Conservation (phyloP, 2,888 invertebrate species). For the Vandiemenella viatica region DNA sequence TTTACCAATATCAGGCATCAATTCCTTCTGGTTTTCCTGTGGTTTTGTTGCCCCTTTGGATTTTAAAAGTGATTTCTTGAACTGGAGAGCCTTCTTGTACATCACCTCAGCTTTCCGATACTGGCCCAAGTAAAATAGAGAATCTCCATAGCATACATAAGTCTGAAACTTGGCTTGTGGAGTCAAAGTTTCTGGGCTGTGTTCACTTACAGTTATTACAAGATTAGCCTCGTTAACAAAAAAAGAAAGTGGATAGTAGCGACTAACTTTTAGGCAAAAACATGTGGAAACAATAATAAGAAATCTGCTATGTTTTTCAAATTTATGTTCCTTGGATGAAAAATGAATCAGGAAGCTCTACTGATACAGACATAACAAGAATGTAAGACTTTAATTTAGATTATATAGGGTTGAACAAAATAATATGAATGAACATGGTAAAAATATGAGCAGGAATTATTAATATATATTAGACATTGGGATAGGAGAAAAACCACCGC, state of each 20-base stretch:
- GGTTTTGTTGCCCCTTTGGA: constrained; percentile 38
- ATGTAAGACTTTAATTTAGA: too few relatives aligned
- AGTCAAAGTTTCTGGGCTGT: constrained; percentile 42
- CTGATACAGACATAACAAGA: too few relatives aligned
- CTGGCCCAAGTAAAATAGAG: constrained; percentile 47
- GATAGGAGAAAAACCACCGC: too few relatives aligned
- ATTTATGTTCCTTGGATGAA: not conserved
- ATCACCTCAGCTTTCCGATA: constrained; percentile 52
- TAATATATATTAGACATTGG: too few relatives aligned
- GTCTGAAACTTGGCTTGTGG: constrained; percentile 50
- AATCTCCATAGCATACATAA: constrained; percentile 51
- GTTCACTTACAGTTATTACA: constrained; percentile 45
- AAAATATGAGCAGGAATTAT: too few relatives aligned
- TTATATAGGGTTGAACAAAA: too few relatives aligned
- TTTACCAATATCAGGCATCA: constrained; percentile 37
- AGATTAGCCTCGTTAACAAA: constrained; percentile 46
- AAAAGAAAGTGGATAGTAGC: too few relatives aligned
- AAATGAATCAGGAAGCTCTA: too few relatives aligned
- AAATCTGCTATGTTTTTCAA: not conserved
- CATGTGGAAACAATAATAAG: not conserved
- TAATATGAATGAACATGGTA: too few relatives aligned
- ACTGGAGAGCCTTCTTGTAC: constrained; percentile 46
- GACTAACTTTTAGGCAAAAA: too few relatives aligned
- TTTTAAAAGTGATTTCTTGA: constrained; percentile 44
- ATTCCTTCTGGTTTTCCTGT: constrained; percentile 33